Percentiles rank a stretch among this genome's conserved stretches.
Evolutionary conservation across 1,140 invertebrate species (phyloP).

Genomic region (Drosophila watanabei): DNA sequence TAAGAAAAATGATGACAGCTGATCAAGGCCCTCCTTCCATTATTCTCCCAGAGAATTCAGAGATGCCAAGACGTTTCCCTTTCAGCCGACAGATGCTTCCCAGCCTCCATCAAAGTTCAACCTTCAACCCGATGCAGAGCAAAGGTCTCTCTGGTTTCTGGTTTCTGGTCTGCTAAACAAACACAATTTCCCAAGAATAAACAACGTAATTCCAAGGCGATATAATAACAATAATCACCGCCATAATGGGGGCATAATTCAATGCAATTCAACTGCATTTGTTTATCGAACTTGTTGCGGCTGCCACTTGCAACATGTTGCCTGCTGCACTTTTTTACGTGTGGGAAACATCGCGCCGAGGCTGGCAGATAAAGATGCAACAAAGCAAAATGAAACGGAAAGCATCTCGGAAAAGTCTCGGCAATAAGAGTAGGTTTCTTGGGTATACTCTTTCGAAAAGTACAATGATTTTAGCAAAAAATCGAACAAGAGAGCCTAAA

Average conservation of each 20-base stretch:
- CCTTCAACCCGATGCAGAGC: slow-evolving; percentile 38
- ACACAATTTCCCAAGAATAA: slow-evolving; percentile 65
- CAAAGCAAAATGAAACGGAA: slow-evolving; percentile 7
- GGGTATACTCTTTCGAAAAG: background rate
- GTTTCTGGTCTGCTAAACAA: slow-evolving; percentile 50
- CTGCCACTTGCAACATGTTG: slow-evolving; percentile 32
- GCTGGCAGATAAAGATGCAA: slow-evolving; percentile 8
- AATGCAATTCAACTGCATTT: slow-evolving; percentile 73
- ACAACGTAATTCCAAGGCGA: slow-evolving; percentile 42
- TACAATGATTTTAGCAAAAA: no score
- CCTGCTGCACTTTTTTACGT: slow-evolving; percentile 5
- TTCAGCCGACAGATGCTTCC: slow-evolving; percentile 40
- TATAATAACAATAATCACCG: slow-evolving; percentile 53
- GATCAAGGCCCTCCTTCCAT: slow-evolving; percentile 9
- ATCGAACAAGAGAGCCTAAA: background rate
- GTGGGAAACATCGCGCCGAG: slow-evolving; percentile 17
- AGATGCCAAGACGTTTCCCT: slow-evolving; percentile 25
- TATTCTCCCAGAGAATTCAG: background rate
- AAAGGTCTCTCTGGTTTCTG: slow-evolving; percentile 24
- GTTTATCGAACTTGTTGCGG: slow-evolving; percentile 56
- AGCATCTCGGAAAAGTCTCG: background rate
- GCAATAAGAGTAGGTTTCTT: background rate
- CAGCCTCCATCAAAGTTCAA: slow-evolving; percentile 21
- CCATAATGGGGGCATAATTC: slow-evolving; percentile 73
- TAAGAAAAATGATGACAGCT: slow-evolving; percentile 28